phyloP scores from a whole-genome alignment of 2,113 vertebrate genomes.

The Coturnix japonica region DNA sequence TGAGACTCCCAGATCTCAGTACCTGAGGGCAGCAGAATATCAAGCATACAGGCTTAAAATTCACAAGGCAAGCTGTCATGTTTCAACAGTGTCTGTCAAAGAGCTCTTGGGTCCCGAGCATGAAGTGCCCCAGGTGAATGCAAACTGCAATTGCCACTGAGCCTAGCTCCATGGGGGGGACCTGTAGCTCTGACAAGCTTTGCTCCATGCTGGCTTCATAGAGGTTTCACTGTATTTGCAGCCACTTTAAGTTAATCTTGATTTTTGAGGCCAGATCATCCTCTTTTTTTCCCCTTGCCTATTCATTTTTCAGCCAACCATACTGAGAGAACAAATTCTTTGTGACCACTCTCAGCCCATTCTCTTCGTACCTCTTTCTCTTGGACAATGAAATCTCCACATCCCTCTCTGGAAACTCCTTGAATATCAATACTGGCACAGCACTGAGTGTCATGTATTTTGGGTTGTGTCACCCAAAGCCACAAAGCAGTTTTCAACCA shows the following conservation, averaged over 20 bases:
- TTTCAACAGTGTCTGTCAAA: fast-evolving
- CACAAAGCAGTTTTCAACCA: neutral
- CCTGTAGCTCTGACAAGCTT: neutral
- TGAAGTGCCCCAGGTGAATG: neutral
- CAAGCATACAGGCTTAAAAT: fast-evolving
- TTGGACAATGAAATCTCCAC: neutral
- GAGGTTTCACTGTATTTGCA: neutral
- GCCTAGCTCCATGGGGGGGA: fast-evolving
- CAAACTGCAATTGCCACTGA: neutral
- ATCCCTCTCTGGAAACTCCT: neutral
- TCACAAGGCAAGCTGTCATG: neutral
- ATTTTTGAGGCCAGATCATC: neutral
- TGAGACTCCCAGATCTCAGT: neutral
- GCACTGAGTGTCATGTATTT: neutral
- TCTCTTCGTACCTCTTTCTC: neutral
- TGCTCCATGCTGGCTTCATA: neutral
- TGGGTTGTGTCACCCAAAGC: neutral
- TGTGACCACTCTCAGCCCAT: fast-evolving
- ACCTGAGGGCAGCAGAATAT: fast-evolving
- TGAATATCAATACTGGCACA: neutral
- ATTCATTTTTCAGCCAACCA: neutral
- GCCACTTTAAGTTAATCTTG: neutral
- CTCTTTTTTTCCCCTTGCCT: neutral
- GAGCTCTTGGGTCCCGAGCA: fast-evolving
- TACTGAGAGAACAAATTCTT: neutral